phyloP scores from a whole-genome alignment of 2,113 vertebrate species.

The Poecilia latipinna region DNA sequence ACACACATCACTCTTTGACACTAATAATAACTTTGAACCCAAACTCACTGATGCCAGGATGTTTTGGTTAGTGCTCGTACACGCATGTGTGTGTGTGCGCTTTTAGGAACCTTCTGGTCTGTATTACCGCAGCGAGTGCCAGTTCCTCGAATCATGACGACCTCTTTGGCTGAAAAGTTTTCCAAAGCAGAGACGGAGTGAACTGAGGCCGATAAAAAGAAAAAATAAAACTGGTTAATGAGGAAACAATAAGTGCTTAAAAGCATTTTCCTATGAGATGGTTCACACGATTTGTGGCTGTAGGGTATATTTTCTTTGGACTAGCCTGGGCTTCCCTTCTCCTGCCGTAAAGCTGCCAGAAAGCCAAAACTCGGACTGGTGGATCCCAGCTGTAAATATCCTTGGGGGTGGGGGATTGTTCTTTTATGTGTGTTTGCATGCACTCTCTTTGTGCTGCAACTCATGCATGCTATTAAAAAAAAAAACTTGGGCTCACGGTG shows the following conservation, averaged over 20 bases:
- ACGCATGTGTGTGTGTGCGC: constrained; percentile 27
- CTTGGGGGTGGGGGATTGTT: constrained; percentile 43
- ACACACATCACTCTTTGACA: constrained; percentile 49
- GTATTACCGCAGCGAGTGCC: constrained; percentile 77
- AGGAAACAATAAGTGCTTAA: constrained; percentile 32
- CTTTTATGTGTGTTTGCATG: not conserved
- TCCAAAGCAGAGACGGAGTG: constrained; percentile 61
- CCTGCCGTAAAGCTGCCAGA: constrained; percentile 66
- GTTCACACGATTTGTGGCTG: not conserved
- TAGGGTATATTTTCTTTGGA: constrained; percentile 29
- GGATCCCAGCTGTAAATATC: constrained; percentile 76
- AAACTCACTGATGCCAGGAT: constrained; percentile 64
- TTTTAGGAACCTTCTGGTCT: constrained; percentile 71
- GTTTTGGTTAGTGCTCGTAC: constrained; percentile 59
- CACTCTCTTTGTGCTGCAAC: not conserved
- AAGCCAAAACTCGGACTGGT: constrained; percentile 64
- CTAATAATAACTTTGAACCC: constrained; percentile 75
- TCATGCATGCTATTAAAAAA: not conserved
- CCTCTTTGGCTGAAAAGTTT: constrained; percentile 58
- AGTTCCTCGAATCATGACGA: constrained; percentile 68
- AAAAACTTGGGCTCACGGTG: constrained; percentile 28
- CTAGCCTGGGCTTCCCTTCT: constrained; percentile 61
- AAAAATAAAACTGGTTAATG: constrained; percentile 13
- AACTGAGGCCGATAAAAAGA: not conserved
- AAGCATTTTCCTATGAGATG: not conserved